These are phyloP conservation scores for Papilio machaon DNA, from an alignment of 1,140 invertebrate genomes.

Conservation along the genomic window DNA sequence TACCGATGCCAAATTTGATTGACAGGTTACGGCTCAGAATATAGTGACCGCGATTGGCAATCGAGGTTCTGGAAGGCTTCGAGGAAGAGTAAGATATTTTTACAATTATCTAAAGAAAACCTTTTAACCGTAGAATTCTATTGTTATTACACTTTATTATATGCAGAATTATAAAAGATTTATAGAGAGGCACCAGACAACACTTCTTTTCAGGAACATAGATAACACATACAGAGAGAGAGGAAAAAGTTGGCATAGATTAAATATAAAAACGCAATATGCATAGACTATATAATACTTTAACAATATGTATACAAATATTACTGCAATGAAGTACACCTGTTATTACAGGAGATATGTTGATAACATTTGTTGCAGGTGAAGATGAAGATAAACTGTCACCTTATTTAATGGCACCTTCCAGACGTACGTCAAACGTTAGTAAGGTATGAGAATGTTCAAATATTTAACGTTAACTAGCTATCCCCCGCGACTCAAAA, in stretches of 20 bases:
- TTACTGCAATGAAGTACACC: background rate
- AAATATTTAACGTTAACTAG: background rate
- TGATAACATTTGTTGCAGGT: constrained; percentile 55
- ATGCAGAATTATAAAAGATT: too few species aligned
- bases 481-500: too few species aligned
- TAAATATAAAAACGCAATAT: too few species aligned
- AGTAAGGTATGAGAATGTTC: constrained; percentile 57
- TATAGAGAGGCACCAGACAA: too few species aligned
- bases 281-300: background rate
- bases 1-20: constrained; percentile 32
- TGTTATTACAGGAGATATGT: background rate
- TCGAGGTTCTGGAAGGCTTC: constrained; percentile 83
- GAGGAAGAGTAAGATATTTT: constrained; percentile 66
- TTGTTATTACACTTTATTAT: too few species aligned
- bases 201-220: too few species aligned
- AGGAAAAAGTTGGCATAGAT: too few species aligned
- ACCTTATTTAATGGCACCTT: constrained; percentile 70
- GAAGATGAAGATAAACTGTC: constrained; percentile 77
- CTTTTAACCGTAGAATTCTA: too few species aligned
- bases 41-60: constrained; percentile 86
- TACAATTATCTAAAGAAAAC: constrained; percentile 17
- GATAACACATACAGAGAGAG: too few species aligned
- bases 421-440: constrained; percentile 65
- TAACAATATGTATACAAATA: background rate
- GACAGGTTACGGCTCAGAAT: constrained; percentile 88